Percentiles rank a stretch among this genome's conserved stretches.
phyloP scores from a whole-genome alignment of 2,113 vertebrate genomes.

The Fulmarus glacialis region DNA sequence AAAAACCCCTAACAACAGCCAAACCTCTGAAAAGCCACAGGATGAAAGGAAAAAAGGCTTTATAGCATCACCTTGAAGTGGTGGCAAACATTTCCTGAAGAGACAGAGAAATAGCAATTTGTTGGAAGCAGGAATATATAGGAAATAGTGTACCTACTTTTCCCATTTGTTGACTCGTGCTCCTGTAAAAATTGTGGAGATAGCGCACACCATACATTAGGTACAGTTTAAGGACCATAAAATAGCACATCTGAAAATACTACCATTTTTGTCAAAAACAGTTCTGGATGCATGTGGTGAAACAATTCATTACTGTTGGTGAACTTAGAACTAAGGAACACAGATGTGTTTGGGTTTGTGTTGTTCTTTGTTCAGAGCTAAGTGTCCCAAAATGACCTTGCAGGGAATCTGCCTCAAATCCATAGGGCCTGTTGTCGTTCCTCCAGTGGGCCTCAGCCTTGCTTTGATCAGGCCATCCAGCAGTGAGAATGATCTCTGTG shows the following conservation, averaged over 20 bases:
- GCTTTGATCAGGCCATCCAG: background rate
- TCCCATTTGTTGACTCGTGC: background rate
- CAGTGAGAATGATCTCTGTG: background rate
- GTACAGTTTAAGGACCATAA: background rate
- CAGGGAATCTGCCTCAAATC: background rate
- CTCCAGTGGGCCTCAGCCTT: background rate
- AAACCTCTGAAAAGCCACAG: background rate
- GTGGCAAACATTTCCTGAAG: background rate
- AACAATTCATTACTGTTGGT: background rate
- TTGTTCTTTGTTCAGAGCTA: background rate
- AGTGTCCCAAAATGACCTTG: background rate
- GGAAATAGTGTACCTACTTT: background rate
- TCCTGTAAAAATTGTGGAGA: background rate
- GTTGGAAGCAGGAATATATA: background rate
- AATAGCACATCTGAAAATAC: background rate
- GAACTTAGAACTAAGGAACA: background rate
- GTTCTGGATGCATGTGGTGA: background rate
- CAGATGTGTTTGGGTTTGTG: background rate
- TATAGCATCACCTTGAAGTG: conserved; percentile 7
- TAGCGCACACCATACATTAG: background rate
- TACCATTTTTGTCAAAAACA: background rate
- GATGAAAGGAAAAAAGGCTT: background rate
- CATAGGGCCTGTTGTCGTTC: background rate
- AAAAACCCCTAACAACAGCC: background rate
- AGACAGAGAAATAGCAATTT: background rate